Conservation (phyloP, 2,113 vertebrate genomes). For the Ammodytes dubius region DNA sequence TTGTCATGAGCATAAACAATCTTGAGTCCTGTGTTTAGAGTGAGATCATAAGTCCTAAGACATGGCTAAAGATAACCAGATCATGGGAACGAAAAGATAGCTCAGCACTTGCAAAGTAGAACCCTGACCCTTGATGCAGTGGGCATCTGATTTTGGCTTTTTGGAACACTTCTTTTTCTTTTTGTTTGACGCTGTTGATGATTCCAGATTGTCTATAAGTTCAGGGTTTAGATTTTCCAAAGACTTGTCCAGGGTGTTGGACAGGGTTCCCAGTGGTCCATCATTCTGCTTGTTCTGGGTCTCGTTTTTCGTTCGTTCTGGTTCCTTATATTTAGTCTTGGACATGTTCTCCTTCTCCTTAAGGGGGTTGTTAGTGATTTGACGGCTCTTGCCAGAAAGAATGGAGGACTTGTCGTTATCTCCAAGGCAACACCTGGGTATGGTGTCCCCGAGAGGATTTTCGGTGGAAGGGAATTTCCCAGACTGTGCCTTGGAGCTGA, state of each 20-base stretch:
- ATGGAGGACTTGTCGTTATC: constrained; percentile 93
- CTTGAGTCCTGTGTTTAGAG: constrained; percentile 71
- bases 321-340: constrained; percentile 89
- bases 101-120: constrained; percentile 70
- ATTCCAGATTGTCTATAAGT: constrained; percentile 89
- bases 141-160: constrained; percentile 94
- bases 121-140: constrained; percentile 88
- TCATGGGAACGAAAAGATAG: constrained; percentile 75
- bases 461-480: constrained; percentile 86
- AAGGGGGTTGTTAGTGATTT: constrained; percentile 90
- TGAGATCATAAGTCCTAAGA: constrained; percentile 80
- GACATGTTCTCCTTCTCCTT: constrained; percentile 95
- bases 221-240: constrained; percentile 89
- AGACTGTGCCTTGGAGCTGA: constrained; percentile 86
- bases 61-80: constrained; percentile 84
- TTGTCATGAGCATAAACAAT: constrained; percentile 85
- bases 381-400: constrained; percentile 90
- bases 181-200: constrained; percentile 91
- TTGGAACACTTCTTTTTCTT: constrained; percentile 96
- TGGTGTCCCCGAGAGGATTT: constrained; percentile 81
- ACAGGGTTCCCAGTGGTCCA: constrained; percentile 93
- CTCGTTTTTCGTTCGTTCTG: constrained; percentile 89
- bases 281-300: constrained; percentile 94
- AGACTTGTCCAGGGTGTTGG: constrained; percentile 91
- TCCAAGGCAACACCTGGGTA: constrained; percentile 91